Evolutionary conservation across 1,140 invertebrate species (phyloP).

Genomic region (Zophobas atratus): DNA sequence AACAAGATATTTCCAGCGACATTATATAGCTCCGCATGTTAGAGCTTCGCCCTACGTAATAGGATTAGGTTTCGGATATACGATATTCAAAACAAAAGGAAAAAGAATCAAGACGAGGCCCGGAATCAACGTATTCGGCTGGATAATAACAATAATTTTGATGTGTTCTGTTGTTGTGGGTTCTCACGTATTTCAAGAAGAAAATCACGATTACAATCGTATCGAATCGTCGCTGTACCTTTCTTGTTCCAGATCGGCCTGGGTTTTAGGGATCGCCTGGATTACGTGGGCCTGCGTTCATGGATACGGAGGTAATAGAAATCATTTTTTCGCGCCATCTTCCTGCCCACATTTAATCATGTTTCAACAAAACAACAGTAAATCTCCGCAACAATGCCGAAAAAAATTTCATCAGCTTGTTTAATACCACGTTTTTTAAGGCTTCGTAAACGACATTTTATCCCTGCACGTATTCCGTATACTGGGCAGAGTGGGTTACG

Average conservation of each 20-base stretch:
- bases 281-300: constrained; percentile 60
- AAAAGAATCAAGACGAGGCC: constrained; percentile 49
- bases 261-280: constrained; percentile 60
- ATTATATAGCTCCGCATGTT: constrained; percentile 56
- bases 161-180: constrained; percentile 50
- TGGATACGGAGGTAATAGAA: constrained; percentile 58
- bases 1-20: constrained; percentile 52
- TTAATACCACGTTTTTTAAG: constrained; percentile 53
- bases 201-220: constrained; percentile 56
- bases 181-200: constrained; percentile 54
- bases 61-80: constrained; percentile 56
- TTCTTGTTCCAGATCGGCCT: constrained; percentile 55
- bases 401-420: constrained; percentile 41
- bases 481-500: constrained; percentile 52
- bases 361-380: constrained; percentile 22
- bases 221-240: constrained; percentile 55
- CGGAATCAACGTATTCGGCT: constrained; percentile 50
- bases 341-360: constrained; percentile 31
- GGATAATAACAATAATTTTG: constrained; percentile 52
- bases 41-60: constrained; percentile 57
- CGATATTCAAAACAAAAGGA: constrained; percentile 55
- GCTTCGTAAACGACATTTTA: constrained; percentile 53
- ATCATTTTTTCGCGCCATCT: constrained; percentile 31
- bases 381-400: constrained; percentile 28
- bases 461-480: constrained; percentile 52